Conservation (phyloP, 1,140 invertebrate species). For the Chymomyza costata region DNA sequence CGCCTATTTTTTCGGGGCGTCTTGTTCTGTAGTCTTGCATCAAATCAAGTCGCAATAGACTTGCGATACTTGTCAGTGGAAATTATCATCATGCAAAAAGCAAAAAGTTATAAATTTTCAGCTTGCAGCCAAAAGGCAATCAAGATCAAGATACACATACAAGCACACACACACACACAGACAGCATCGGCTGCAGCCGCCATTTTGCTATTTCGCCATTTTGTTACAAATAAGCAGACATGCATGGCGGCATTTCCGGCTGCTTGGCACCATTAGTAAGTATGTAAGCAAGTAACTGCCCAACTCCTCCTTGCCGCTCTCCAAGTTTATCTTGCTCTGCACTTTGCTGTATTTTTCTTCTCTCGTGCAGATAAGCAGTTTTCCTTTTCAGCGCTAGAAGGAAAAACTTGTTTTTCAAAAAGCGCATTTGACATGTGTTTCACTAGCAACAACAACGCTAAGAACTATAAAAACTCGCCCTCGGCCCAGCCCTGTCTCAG, state of each 20-base stretch:
- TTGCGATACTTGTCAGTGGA: constrained; percentile 61
- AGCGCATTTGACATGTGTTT: constrained; percentile 64
- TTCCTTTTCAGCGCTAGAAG: constrained; percentile 56
- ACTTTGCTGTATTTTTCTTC: constrained; percentile 35
- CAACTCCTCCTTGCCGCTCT: constrained; percentile 1
- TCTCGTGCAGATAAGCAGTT: constrained; percentile 69
- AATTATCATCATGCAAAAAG: constrained; percentile 63
- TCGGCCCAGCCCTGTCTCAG: too few relatives aligned
- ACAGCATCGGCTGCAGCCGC: constrained; percentile 49
- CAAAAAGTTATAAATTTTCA: constrained; percentile 31
- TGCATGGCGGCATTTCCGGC: constrained; percentile 71
- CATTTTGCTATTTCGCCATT: too few relatives aligned
- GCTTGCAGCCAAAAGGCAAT: constrained; percentile 64
- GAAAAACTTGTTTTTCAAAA: constrained; percentile 63
- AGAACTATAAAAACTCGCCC: too few relatives aligned
- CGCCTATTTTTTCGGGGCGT: background rate
- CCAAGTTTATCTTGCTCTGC: constrained; percentile 7
- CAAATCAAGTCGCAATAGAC: constrained; percentile 57
- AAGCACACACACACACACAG: constrained; percentile 8
- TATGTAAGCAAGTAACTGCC: constrained; percentile 47
- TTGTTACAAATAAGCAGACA: constrained; percentile 61
- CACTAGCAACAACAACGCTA: background rate
- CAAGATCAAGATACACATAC: constrained; percentile 51
- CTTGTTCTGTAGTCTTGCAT: constrained; percentile 24
- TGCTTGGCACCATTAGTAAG: constrained; percentile 71